Conservation (phyloP, 2,888 invertebrate species). For the Loripinus fragilis region DNA sequence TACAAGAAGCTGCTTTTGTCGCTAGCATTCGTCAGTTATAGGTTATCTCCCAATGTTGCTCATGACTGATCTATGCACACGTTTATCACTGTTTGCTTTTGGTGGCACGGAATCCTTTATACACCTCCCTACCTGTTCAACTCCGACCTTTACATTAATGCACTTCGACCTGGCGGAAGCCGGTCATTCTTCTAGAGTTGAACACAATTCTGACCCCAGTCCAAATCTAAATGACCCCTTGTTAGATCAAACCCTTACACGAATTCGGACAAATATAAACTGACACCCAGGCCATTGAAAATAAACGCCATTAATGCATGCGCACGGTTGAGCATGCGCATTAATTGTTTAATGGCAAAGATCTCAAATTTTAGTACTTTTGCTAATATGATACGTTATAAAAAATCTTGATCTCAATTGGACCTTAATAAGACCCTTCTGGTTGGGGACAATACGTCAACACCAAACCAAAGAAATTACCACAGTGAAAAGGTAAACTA, state of each 20-base stretch:
- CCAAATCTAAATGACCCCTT: slow-evolving; percentile 29
- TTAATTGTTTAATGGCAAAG: background rate
- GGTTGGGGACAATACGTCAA: slow-evolving; percentile 10
- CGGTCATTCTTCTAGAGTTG: background rate
- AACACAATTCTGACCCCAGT: background rate
- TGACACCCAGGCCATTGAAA: slow-evolving; percentile 27
- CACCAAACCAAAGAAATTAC: slow-evolving; percentile 1
- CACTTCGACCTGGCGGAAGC: background rate
- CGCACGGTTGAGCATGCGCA: slow-evolving; percentile 13
- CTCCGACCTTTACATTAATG: background rate
- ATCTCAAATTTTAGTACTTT: background rate
- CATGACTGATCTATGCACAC: slow-evolving; percentile 18
- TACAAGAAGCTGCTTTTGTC: too few relatives aligned
- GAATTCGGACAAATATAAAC: slow-evolving; percentile 27
- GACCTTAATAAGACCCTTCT: background rate
- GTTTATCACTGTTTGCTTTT: slow-evolving; percentile 11
- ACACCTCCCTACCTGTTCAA: background rate
- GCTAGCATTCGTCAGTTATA: too few relatives aligned
- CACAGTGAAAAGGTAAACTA: too few relatives aligned
- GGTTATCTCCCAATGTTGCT: too few relatives aligned
- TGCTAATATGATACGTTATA: slow-evolving; percentile 3
- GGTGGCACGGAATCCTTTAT: background rate
- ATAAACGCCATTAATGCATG: background rate
- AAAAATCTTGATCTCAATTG: background rate
- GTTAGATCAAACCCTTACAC: slow-evolving; percentile 47